Evolutionary conservation across 2,113 vertebrate species (phyloP).

Genomic region (Potamarius usumacintae): DNA sequence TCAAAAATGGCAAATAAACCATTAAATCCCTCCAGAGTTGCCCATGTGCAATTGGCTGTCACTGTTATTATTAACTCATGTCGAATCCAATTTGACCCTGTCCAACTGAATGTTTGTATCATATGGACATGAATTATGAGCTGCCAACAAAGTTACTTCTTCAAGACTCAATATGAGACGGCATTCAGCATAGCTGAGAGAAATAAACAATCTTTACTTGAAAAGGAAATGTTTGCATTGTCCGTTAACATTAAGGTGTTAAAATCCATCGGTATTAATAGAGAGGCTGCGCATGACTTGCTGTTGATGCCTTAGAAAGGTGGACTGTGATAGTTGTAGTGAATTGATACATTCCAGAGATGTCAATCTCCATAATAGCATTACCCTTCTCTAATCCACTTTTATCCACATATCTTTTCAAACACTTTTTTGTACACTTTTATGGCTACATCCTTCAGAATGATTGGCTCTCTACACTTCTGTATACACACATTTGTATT

Average conservation of each 20-base stretch:
- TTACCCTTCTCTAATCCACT: neutral
- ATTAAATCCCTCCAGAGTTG: neutral
- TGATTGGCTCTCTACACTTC: neutral
- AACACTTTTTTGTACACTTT: neutral
- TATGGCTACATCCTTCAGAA: neutral
- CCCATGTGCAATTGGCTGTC: slow-evolving; percentile 22
- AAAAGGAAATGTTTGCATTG: slow-evolving; percentile 37
- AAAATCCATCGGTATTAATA: slow-evolving; percentile 2
- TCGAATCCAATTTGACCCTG: slow-evolving; percentile 38
- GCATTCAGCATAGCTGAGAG: slow-evolving; percentile 33
- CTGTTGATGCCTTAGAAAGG: neutral
- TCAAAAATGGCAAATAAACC: slow-evolving; percentile 30
- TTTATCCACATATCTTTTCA: neutral
- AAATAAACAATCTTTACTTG: slow-evolving; percentile 36
- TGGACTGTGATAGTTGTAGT: neutral
- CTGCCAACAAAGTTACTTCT: slow-evolving; percentile 38
- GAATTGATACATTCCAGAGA: neutral
- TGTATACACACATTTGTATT: neutral
- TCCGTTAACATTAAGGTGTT: slow-evolving; percentile 49
- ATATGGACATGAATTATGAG: slow-evolving; percentile 38
- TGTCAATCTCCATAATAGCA: neutral
- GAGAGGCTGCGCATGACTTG: neutral
- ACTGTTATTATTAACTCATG: slow-evolving; percentile 47
- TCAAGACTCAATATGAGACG: slow-evolving; percentile 38
- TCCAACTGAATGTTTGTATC: slow-evolving; percentile 40